A percentile compares a stretch with the other conserved stretches of the same genome.
Conservation (phyloP, 2,888 invertebrate genomes). For the Resseliella maxima region DNA sequence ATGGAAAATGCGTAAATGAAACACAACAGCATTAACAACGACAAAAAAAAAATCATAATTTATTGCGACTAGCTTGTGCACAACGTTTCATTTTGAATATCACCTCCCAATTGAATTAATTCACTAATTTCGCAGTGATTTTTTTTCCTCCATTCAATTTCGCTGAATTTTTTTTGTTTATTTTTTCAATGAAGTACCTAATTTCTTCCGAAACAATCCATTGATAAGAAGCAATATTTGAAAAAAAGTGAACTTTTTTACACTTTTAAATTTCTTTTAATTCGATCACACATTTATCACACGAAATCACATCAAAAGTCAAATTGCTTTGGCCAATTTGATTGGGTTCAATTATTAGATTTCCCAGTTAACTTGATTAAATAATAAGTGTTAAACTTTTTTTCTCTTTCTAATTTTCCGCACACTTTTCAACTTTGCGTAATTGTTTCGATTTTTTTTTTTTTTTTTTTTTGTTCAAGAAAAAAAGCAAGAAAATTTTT, state of each 20-base stretch:
- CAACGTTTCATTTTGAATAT: not conserved
- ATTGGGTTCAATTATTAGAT: slow-evolving; percentile 35
- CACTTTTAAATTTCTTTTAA: not conserved
- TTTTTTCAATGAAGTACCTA: not conserved
- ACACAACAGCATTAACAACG: not conserved
- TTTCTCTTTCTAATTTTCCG: not conserved
- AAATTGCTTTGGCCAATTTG: not conserved
- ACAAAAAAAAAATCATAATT: not conserved
- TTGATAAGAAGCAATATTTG: not conserved
- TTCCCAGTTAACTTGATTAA: slow-evolving; percentile 23
- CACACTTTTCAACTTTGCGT: not conserved
- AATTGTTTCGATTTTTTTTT: not conserved
- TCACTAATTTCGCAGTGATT: not conserved
- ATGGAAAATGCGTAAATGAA: slow-evolving; percentile 8
- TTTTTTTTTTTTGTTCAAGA: not conserved
- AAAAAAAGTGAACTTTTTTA: not conserved
- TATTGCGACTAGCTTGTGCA: not conserved
- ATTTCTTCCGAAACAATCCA: slow-evolving; percentile 3
- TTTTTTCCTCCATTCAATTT: not conserved
- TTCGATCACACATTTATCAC: slow-evolving; percentile 14
- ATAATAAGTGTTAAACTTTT: not conserved
- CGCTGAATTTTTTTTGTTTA: not conserved
- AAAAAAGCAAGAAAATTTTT: too few relatives aligned
- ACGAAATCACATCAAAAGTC: slow-evolving; percentile 28
- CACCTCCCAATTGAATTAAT: not conserved